Conservation (phyloP, 2,797 vertebrate species). For the Acanthornis magna region DNA sequence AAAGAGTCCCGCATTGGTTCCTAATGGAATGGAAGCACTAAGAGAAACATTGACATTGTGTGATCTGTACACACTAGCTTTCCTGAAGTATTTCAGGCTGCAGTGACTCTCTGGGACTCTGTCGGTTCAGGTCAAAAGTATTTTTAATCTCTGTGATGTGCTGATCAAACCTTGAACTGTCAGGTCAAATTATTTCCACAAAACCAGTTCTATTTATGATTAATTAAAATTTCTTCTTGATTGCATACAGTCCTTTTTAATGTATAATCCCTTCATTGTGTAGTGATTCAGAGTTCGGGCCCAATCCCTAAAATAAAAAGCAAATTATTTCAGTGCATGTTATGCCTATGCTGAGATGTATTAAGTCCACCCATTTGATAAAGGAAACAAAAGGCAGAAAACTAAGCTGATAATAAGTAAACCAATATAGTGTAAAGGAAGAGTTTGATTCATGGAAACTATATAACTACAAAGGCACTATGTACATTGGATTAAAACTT, state of each 20-base stretch:
- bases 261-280: conserved; percentile 73
- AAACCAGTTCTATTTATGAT: conserved; percentile 75
- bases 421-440: not conserved
- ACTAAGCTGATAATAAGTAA: not conserved
- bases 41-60: conserved; percentile 72
- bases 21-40: conserved; percentile 68
- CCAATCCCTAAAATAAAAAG: conserved; percentile 64
- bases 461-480: not conserved
- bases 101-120: conserved; percentile 64
- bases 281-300: conserved; percentile 60
- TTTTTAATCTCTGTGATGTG: conserved; percentile 77
- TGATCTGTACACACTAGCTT: conserved; percentile 69
- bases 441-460: not conserved
- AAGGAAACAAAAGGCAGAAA: conserved; percentile 33
- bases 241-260: conserved; percentile 71
- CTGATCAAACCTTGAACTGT: conserved; percentile 77
- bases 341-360: not conserved
- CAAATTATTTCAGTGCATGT: not conserved
- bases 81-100: conserved; percentile 70
- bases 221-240: conserved; percentile 80
- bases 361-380: conserved; percentile 11
- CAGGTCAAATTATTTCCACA: conserved; percentile 78
- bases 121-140: conserved; percentile 75
- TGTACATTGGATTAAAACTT: not conserved
- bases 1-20: conserved; percentile 63